These are phyloP conservation scores for Hippocampus abdominalis DNA, from an alignment of 2,113 vertebrate species.

Conservation along the genomic window DNA sequence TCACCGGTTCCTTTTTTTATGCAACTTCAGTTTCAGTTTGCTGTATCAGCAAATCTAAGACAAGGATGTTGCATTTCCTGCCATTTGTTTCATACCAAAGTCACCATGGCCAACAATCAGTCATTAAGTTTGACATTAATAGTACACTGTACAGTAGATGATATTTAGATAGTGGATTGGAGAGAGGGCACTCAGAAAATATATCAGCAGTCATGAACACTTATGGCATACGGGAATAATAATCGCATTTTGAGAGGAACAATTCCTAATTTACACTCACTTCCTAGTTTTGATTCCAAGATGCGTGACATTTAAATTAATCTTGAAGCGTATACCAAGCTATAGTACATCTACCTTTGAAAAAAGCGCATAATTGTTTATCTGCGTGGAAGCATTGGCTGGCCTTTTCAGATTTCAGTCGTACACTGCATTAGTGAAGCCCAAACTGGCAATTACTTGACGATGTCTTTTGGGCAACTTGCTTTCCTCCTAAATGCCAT, in stretches of 20 bases:
- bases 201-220: neutral
- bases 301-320: conserved; percentile 74
- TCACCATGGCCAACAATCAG: neutral
- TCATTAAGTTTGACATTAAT: neutral
- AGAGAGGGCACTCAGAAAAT: neutral
- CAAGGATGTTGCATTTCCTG: conserved; percentile 38
- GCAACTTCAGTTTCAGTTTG: conserved; percentile 56
- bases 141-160: neutral
- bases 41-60: conserved; percentile 59
- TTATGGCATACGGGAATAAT: neutral
- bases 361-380: conserved; percentile 76
- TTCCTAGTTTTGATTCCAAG: conserved; percentile 58
- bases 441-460: conserved; percentile 74
- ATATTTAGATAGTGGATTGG: neutral
- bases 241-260: conserved; percentile 8
- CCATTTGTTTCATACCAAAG: conserved; percentile 10
- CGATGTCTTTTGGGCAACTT: conserved; percentile 66
- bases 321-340: conserved; percentile 60
- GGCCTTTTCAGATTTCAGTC: conserved; percentile 72
- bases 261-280: conserved; percentile 23
- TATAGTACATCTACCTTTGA: conserved; percentile 67
- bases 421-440: conserved; percentile 74
- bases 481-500: conserved; percentile 67
- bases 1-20: conserved; percentile 46
- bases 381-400: conserved; percentile 70